Evolutionary conservation across 2,797 vertebrate genomes (phyloP).

Genomic region (Halcyon badia): DNA sequence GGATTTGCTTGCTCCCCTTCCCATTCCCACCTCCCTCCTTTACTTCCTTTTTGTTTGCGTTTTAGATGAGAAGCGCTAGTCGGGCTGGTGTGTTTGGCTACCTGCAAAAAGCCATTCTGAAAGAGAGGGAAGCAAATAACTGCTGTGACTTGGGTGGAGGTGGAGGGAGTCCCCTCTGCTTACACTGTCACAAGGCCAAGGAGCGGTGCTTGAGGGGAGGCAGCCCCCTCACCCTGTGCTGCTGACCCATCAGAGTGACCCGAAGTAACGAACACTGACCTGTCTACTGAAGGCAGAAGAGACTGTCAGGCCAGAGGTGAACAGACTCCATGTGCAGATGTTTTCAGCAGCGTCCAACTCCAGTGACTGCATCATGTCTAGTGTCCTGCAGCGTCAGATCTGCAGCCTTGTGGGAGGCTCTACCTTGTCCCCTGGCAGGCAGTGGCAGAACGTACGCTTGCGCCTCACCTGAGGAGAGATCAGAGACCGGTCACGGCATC

Average conservation of each 20-base stretch:
- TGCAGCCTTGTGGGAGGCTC: not conserved
- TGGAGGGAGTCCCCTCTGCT: not conserved
- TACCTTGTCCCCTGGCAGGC: not conserved
- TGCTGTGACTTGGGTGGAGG: not conserved
- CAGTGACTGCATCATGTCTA: rapidly evolving
- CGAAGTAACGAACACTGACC: not conserved
- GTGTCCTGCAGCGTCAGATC: not conserved
- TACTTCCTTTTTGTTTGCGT: not conserved
- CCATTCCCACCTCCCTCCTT: not conserved
- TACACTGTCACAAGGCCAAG: rapidly evolving
- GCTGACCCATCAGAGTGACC: not conserved
- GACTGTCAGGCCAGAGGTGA: not conserved
- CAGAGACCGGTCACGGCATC: rapidly evolving
- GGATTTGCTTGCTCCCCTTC: not conserved
- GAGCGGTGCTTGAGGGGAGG: not conserved
- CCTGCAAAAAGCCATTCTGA: not conserved
- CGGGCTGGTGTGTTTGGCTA: not conserved
- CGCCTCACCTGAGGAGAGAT: not conserved
- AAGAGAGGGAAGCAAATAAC: not conserved
- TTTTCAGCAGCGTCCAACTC: not conserved
- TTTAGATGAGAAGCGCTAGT: not conserved
- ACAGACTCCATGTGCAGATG: rapidly evolving
- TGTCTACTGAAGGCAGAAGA: not conserved
- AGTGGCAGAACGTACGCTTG: not conserved
- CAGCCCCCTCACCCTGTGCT: not conserved